Conservation (phyloP, 1,140 invertebrate species). For the Nasonia longicornis region DNA sequence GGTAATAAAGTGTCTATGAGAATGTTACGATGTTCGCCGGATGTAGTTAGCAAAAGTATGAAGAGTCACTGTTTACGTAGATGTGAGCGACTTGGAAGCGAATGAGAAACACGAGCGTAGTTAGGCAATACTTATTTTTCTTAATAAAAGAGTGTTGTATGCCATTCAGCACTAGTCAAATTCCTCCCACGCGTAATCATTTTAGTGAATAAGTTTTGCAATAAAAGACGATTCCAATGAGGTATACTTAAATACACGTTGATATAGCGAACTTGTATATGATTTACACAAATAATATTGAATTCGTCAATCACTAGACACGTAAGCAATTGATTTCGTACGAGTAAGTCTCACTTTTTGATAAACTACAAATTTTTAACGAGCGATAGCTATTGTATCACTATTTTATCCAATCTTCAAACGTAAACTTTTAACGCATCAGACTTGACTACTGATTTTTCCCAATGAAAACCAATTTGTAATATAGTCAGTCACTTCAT, state of each 20-base stretch:
- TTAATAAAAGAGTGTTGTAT: neutral
- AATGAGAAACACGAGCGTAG: neutral
- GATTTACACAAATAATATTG: neutral
- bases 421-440: constrained; percentile 4
- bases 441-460: neutral
- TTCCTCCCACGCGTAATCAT: neutral
- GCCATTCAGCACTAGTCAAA: neutral
- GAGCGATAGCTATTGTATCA: neutral
- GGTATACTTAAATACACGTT: neutral
- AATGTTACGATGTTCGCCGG: neutral
- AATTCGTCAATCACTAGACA: neutral
- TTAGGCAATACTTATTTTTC: constrained; percentile 9
- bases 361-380: constrained; percentile 14
- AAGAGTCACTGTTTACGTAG: constrained; percentile 3
- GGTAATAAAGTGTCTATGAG: neutral
- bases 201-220: neutral
- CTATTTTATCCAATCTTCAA: constrained; percentile 15
- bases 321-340: neutral
- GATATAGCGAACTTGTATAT: neutral
- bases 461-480: constrained; percentile 8
- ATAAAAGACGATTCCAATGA: neutral
- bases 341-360: constrained; percentile 10
- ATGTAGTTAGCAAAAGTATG: neutral
- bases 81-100: neutral
- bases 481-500: constrained; percentile 11